These are phyloP conservation scores for Ceratosolen fusciceps DNA, from an alignment of 1,140 invertebrate genomes.

Conservation along the genomic window DNA sequence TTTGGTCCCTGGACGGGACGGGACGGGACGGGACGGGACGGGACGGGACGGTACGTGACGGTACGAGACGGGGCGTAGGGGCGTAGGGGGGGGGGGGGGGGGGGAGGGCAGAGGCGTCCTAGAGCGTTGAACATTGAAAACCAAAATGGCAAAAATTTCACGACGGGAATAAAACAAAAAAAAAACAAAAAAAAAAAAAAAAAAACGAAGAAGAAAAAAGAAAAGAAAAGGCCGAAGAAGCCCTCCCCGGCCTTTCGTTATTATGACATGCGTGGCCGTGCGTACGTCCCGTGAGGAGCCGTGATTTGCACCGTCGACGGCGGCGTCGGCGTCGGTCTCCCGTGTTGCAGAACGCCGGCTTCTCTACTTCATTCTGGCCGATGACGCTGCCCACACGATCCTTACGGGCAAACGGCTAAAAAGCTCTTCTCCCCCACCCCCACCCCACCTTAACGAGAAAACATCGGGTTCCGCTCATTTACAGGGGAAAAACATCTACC, in stretches of 20 bases:
- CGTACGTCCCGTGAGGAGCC: constrained; percentile 56
- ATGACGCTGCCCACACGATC: no score
- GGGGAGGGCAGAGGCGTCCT: constrained; percentile 62
- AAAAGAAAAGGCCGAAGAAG: no score
- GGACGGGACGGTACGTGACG: constrained; percentile 13
- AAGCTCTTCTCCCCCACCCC: no score
- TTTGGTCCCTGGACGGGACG: constrained; percentile 21
- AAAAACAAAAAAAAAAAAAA: no score
- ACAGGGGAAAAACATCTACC: no score
- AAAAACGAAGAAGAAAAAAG: no score
- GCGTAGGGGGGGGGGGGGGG: constrained; percentile 57
- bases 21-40: constrained; percentile 49
- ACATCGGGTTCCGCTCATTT: no score
- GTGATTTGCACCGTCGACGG: constrained; percentile 72
- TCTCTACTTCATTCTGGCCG: no score
- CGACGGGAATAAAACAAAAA: constrained; percentile 72
- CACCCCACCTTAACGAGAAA: no score
- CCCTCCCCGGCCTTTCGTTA: constrained; percentile 28
- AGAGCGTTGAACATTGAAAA: constrained; percentile 74
- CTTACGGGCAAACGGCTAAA: no score
- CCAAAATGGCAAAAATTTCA: constrained; percentile 73
- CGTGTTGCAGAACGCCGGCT: constrained; percentile 48
- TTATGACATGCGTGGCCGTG: constrained; percentile 67
- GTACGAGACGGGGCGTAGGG: constrained; percentile 38
- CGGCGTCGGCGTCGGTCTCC: constrained; percentile 60